These are phyloP conservation scores for Tryphoninae sp. DNA, from an alignment of 2,888 invertebrate species.

Conservation along the genomic window DNA sequence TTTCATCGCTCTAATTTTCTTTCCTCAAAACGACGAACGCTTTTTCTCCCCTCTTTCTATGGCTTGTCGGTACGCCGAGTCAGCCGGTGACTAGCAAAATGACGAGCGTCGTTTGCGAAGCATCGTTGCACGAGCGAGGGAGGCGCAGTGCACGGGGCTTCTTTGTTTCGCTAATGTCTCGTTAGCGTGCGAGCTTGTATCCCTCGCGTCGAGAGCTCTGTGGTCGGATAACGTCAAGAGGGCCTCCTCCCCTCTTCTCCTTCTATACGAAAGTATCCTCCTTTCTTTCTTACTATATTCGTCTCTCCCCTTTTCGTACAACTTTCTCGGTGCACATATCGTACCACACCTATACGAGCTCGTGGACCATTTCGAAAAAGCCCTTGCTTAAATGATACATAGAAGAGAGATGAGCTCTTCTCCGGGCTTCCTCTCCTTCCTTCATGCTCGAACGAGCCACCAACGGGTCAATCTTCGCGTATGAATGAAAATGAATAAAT, in stretches of 20 bases:
- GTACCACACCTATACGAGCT: constrained; percentile 7
- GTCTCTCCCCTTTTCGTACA: too few species aligned
- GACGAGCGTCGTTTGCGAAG: constrained; percentile 51
- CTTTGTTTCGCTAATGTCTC: constrained; percentile 70
- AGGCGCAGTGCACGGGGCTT: constrained; percentile 54
- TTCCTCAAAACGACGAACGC: constrained; percentile 3
- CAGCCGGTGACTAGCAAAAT: constrained; percentile 37
- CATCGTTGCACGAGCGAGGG: background rate
- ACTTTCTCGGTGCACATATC: constrained; percentile 54
- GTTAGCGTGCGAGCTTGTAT: constrained; percentile 65
- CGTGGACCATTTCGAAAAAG: background rate
- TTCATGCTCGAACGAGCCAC: background rate
- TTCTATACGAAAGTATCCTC: constrained; percentile 19
- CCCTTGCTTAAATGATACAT: background rate
- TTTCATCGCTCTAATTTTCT: constrained; percentile 1
- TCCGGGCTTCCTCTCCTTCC: constrained; percentile 18
- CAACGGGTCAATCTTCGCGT: background rate
- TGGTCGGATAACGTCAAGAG: constrained; percentile 27
- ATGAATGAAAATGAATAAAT: constrained; percentile 1
- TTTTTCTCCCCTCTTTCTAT: background rate
- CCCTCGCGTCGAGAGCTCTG: constrained; percentile 33
- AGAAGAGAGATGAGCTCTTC: background rate
- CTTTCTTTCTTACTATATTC: background rate
- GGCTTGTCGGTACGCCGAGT: background rate
- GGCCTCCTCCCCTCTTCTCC: constrained; percentile 36